Conservation (phyloP, 2,113 vertebrate species). For the Petromus typicus region DNA sequence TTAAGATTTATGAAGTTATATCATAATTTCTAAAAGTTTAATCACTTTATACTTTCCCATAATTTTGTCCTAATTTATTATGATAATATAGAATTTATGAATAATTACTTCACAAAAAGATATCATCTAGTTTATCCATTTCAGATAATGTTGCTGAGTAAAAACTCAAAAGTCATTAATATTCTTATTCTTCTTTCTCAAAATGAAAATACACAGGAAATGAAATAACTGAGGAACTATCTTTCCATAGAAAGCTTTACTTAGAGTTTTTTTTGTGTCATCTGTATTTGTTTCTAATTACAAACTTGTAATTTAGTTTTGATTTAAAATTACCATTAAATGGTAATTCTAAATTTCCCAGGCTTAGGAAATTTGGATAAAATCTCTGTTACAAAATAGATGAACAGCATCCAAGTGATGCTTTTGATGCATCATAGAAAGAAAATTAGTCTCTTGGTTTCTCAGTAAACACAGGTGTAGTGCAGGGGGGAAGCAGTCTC, state of each 20-base stretch:
- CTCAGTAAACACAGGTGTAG: background rate
- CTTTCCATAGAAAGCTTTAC: background rate
- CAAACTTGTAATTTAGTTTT: background rate
- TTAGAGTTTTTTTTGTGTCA: background rate
- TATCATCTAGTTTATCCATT: background rate
- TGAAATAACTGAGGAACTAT: background rate
- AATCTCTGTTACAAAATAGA: background rate
- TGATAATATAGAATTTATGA: background rate
- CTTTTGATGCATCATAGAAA: background rate
- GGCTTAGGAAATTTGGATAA: background rate
- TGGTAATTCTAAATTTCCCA: background rate
- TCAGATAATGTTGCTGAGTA: background rate
- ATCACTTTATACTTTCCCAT: background rate
- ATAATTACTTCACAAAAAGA: background rate
- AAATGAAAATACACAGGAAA: background rate
- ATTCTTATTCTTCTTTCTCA: background rate
- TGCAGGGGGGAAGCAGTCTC: background rate
- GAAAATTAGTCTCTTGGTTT: background rate
- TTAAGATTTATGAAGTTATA: background rate
- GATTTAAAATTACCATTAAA: conserved; percentile 36
- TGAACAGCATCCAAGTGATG: background rate
- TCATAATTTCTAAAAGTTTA: background rate
- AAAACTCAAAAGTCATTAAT: background rate
- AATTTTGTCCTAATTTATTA: background rate
- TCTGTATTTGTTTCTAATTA: background rate